These are phyloP conservation scores for Acronicta psi DNA, from an alignment of 2,888 invertebrate genomes.

Conservation along the genomic window DNA sequence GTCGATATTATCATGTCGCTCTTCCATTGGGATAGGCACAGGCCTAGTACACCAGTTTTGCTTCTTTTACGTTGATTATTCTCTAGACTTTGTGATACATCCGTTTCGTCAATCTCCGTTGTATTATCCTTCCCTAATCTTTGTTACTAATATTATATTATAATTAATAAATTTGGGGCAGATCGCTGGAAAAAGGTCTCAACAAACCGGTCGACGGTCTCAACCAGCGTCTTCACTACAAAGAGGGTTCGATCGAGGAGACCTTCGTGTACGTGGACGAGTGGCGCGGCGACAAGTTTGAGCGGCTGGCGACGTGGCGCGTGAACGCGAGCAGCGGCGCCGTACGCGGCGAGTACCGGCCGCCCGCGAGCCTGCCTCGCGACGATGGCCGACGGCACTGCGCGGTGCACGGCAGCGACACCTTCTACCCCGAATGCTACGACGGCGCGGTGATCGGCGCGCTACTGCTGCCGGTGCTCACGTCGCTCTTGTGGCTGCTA, in stretches of 20 bases:
- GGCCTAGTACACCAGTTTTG: too few species aligned
- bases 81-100: too few species aligned
- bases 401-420: slow-evolving; percentile 54
- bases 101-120: too few species aligned
- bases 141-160: too few species aligned
- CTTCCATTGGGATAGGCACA: too few species aligned
- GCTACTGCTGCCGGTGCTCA: slow-evolving; percentile 81
- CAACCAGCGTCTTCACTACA: slow-evolving; percentile 24
- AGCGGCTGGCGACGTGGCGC: slow-evolving; percentile 30
- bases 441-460: slow-evolving; percentile 65
- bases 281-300: slow-evolving; percentile 15
- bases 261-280: slow-evolving; percentile 30
- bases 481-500: slow-evolving; percentile 35
- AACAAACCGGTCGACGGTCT: slow-evolving; percentile 14
- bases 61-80: too few species aligned
- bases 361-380: slow-evolving; percentile 20
- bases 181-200: slow-evolving; percentile 30
- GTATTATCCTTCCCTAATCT: too few species aligned
- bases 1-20: too few species aligned
- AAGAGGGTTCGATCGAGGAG: slow-evolving; percentile 31
- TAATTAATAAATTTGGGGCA: slow-evolving; percentile 8
- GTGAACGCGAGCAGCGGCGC: slow-evolving; percentile 19
- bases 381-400: slow-evolving; percentile 47
- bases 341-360: slow-evolving; percentile 11
- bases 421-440: slow-evolving; percentile 90